Percentiles rank a stretch among this genome's conserved stretches.
These are phyloP conservation scores for Aporophyla nigra DNA, from an alignment of 2,888 invertebrate genomes.

Conservation along the genomic window DNA sequence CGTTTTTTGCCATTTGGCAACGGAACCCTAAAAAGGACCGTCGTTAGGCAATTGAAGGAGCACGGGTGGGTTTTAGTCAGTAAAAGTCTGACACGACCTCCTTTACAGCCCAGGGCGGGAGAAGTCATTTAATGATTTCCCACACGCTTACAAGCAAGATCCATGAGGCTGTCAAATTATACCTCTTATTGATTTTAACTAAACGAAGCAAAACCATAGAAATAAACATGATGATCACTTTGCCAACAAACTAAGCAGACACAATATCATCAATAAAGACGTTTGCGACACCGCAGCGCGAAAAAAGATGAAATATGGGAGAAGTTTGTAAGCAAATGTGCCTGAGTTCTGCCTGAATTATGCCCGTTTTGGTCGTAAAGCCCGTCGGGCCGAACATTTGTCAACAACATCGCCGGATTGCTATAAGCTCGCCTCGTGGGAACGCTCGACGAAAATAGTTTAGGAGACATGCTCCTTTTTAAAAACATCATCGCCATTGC, in stretches of 20 bases:
- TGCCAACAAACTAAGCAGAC: conserved; percentile 31
- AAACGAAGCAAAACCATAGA: neutral
- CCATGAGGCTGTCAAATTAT: neutral
- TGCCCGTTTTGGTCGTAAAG: conserved; percentile 51
- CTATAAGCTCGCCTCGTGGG: conserved; percentile 62
- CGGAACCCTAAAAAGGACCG: too few species aligned
- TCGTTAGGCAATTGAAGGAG: too few species aligned
- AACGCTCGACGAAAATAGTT: conserved; percentile 48
- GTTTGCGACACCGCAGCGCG: conserved; percentile 20
- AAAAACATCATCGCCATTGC: neutral
- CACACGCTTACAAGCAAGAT: too few species aligned
- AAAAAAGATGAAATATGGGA: conserved; percentile 62
- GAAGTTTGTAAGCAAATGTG: conserved; percentile 65
- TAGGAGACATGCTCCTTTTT: conserved; percentile 37
- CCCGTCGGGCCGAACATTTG: conserved; percentile 60
- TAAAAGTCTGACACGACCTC: too few species aligned
- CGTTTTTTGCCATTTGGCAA: too few species aligned
- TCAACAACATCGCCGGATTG: conserved; percentile 62
- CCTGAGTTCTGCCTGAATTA: conserved; percentile 50
- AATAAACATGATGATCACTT: conserved; percentile 6
- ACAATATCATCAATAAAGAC: conserved; percentile 56
- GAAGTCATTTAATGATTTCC: too few species aligned
- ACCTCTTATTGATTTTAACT: neutral
- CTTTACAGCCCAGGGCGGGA: too few species aligned
- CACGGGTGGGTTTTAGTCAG: too few species aligned